Base-by-base conservation (phyloP, 2,797 vertebrate species). In the Apogon talboti region DNA sequence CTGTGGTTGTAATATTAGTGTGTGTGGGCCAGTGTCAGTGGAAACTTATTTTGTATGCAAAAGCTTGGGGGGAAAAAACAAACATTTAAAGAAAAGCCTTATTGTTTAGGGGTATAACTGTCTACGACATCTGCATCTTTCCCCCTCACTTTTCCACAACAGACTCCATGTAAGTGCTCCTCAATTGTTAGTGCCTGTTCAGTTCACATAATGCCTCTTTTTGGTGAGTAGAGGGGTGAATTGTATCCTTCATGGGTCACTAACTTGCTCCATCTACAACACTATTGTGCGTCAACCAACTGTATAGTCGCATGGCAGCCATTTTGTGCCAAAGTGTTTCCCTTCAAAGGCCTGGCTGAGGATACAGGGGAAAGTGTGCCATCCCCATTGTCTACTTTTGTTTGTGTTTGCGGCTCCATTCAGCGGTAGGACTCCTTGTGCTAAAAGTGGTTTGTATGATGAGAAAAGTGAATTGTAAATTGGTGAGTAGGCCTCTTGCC, bases 321-420 rank as follows among this genome's bases (percentile, higher is more conserved):
- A 91, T 91, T 89, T 92, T 90, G 86, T 90, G 81, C 76, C 87
- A 83, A 82, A 76, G 71, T 71, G 66, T 55, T 49, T 79, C 66
- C 0, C 14, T 83, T 79, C 59, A 87, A 89, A 84, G 68, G 80
- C 72, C 79, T 83, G 66, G 80, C 35, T 11, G 28, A 62, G 75
- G 69, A 65, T 60, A 51, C 35, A n/a, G 58, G 40, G 61, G 66
- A 74, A 85, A 87, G 85, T 83, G 81, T 91, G 89, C 81, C 83
- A 74, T 82, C 74, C 21, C 69, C 21, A 48, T 84, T 80, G 74
- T 86, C 64, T 51, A 1, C 71, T 71, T 38, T 55, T 87, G 80
- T 87, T 84, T 81, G 74, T 82, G 71, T 76, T 74, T 76, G 67
- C 61, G 79, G 62, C 47, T 58, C 42, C 59, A 62, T 28, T 80